Conservation (phyloP, 30 jellyfish, hydroid and myxozoan genomes). For the Rhopilema esculentum region DNA sequence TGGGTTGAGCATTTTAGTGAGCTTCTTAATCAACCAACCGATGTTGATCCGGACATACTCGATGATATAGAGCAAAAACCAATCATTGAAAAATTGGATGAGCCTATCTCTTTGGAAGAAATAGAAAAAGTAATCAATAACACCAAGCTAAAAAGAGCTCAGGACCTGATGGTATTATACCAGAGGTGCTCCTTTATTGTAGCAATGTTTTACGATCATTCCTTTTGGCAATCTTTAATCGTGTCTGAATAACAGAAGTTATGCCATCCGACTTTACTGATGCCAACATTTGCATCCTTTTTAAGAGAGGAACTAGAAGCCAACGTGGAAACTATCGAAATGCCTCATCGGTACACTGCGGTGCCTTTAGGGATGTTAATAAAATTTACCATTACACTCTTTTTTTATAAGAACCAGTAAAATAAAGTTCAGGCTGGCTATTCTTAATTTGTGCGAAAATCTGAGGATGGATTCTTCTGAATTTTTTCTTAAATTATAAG, state of each 20-base stretch:
- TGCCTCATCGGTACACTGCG: too few species aligned
- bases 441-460: too few species aligned
- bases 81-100: conserved; percentile 1
- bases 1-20: too few species aligned
- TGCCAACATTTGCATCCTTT: conserved; percentile 18
- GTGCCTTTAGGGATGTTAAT: not conserved
- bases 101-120: conserved; percentile 5
- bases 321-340: conserved; percentile 9
- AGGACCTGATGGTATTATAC: conserved; percentile 49
- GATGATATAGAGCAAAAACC: conserved; percentile 10
- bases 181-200: conserved; percentile 34
- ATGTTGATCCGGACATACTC: conserved; percentile 11
- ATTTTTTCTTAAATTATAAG: too few species aligned
- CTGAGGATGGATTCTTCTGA: too few species aligned
- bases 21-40: conserved; percentile 30
- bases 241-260: not conserved
- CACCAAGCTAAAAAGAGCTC: conserved; percentile 14
- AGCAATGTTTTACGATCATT: conserved; percentile 1
- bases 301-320: conserved; percentile 11
- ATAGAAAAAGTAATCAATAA: conserved; percentile 10
- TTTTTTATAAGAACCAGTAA: too few species aligned
- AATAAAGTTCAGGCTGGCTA: too few species aligned
- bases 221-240: conserved; percentile 11
- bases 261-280: conserved; percentile 37
- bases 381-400: too few species aligned